Evolutionary conservation across 2,888 invertebrate species (phyloP).

Genomic region (Caenorhabditis sp.): DNA sequence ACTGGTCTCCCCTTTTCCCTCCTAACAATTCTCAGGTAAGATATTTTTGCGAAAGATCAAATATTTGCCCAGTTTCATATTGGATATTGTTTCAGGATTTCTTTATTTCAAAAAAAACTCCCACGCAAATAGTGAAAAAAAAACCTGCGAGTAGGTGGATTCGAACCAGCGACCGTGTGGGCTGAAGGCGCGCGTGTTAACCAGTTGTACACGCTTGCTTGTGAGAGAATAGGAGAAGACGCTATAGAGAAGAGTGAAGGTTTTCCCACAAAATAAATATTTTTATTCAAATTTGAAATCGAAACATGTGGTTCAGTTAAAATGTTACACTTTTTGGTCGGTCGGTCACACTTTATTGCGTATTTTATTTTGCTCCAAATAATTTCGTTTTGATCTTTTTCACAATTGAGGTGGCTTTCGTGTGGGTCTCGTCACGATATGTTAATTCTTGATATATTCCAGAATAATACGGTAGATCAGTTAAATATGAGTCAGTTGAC

Average conservation of each 20-base stretch:
- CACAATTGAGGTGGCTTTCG: not conserved
- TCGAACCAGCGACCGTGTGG: too few relatives aligned
- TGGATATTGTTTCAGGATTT: not conserved
- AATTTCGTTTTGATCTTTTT: not conserved
- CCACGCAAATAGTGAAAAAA: not conserved
- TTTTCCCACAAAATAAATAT: not conserved
- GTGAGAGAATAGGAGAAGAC: too few relatives aligned
- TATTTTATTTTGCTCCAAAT: not conserved
- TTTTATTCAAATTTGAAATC: not conserved
- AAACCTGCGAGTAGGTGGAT: too few relatives aligned
- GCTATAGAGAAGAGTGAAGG: too few relatives aligned
- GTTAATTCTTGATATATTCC: constrained; percentile 6
- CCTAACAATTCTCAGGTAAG: not conserved
- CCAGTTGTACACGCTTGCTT: too few relatives aligned
- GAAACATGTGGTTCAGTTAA: not conserved
- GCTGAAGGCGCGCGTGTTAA: too few relatives aligned
- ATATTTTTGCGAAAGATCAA: not conserved
- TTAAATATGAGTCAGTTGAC: not conserved
- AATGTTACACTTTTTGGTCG: not conserved
- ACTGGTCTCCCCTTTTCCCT: not conserved
- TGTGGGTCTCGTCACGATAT: not conserved
- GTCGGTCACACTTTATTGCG: not conserved
- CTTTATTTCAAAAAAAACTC: not conserved
- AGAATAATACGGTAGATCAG: constrained; percentile 5
- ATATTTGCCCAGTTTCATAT: not conserved